Evolutionary conservation across 2,888 invertebrate species (phyloP).

Genomic region (Xestia ashworthii): DNA sequence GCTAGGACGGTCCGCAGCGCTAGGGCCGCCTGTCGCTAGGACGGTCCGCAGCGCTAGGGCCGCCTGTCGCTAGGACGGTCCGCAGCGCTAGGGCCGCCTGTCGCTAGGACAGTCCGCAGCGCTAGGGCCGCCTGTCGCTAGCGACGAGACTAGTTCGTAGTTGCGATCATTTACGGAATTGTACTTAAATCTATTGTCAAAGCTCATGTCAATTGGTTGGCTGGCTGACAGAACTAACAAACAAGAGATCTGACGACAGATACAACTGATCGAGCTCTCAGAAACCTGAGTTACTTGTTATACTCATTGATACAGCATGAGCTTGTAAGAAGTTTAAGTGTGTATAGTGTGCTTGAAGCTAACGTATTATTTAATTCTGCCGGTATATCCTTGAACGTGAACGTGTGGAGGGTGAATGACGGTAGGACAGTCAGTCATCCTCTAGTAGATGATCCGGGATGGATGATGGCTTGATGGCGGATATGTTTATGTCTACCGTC

Average conservation of each 20-base stretch:
- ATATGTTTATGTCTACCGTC: conserved; percentile 67
- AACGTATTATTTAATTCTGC: background rate
- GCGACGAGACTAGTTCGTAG: background rate
- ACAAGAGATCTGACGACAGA: background rate
- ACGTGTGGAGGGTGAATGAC: background rate
- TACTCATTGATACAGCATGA: background rate
- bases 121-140: too few relatives aligned
- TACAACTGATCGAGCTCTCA: background rate
- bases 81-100: too few relatives aligned
- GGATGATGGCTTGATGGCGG: background rate
- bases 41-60: too few relatives aligned
- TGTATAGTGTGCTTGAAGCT: background rate
- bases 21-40: too few relatives aligned
- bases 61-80: too few relatives aligned
- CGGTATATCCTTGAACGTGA: background rate
- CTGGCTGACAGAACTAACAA: background rate
- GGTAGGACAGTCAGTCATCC: background rate
- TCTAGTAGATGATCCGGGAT: background rate
- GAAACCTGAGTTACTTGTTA: background rate
- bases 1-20: too few relatives aligned
- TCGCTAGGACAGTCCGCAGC: background rate
- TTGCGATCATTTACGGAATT: background rate
- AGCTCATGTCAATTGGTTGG: background rate
- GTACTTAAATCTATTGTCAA: background rate
- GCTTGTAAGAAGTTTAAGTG: background rate